Conservation (phyloP, 2,113 vertebrate genomes). For the Willisornis vidua region DNA sequence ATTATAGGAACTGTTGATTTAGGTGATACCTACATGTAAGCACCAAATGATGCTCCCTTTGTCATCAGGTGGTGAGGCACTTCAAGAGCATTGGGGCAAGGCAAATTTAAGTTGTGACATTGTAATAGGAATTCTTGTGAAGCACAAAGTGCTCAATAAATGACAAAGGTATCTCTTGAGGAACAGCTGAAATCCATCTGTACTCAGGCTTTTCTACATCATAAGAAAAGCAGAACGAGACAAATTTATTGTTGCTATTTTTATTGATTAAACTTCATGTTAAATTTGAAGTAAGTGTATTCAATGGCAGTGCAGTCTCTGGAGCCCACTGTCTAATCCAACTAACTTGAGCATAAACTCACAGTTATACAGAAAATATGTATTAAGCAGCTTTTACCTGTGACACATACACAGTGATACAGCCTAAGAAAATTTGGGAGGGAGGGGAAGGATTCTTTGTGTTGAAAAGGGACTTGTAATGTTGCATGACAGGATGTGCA, state of each 20-base stretch:
- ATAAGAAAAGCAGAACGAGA: background rate
- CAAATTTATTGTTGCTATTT: background rate
- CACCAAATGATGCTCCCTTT: background rate
- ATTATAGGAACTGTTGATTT: background rate
- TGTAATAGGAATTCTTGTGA: background rate
- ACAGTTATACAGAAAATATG: background rate
- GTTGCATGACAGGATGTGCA: background rate
- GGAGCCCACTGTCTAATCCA: conserved; percentile 19
- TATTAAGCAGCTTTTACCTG: background rate
- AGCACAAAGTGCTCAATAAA: conserved; percentile 1
- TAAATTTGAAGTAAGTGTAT: conserved; percentile 23
- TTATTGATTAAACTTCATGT: conserved; percentile 46
- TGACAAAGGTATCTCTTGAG: background rate
- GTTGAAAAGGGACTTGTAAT: background rate
- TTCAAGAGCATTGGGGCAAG: background rate
- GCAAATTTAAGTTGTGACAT: background rate
- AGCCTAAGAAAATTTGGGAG: background rate
- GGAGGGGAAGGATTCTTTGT: background rate
- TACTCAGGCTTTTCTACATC: background rate
- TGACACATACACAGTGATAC: background rate
- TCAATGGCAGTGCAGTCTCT: background rate
- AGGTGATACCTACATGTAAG: background rate
- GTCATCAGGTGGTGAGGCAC: background rate
- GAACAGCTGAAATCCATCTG: background rate
- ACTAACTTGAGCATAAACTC: background rate